A percentile compares a stretch with the other conserved stretches of the same genome.
Conservation (phyloP, 92 coral and sea anemone species). For the Heteractis magnifica region DNA sequence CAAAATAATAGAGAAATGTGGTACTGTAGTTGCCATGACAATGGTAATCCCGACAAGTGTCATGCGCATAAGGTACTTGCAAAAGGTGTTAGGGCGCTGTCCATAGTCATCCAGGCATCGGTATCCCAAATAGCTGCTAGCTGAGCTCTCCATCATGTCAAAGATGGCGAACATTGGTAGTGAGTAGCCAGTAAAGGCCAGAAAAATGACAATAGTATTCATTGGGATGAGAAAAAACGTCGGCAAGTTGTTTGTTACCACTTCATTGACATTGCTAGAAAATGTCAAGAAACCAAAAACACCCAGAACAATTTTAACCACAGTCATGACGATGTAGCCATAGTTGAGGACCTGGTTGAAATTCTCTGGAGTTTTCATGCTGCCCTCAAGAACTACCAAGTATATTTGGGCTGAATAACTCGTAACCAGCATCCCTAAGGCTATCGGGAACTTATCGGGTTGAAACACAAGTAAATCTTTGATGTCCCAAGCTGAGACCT, state of each 20-base stretch:
- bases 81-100: slow-evolving; percentile 40
- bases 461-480: slow-evolving; percentile 60
- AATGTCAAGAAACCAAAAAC: slow-evolving; percentile 62
- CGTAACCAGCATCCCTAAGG: slow-evolving; percentile 58
- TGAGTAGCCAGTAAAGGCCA: slow-evolving; percentile 70
- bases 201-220: slow-evolving; percentile 50
- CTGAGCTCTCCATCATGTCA: slow-evolving; percentile 69
- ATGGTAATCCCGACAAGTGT: slow-evolving; percentile 51
- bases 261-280: slow-evolving; percentile 52
- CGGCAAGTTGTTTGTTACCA: slow-evolving; percentile 66
- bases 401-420: slow-evolving; percentile 73
- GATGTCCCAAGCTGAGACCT: slow-evolving; percentile 49
- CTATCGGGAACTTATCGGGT: slow-evolving; percentile 56
- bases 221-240: slow-evolving; percentile 42
- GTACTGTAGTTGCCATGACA: slow-evolving; percentile 63
- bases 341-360: slow-evolving; percentile 56
- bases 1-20: slow-evolving; percentile 69
- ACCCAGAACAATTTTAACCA: slow-evolving; percentile 58
- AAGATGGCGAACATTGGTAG: slow-evolving; percentile 72
- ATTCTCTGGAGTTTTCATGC: slow-evolving; percentile 68
- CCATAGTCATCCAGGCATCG: slow-evolving; percentile 55
- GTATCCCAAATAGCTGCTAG: slow-evolving; percentile 34
- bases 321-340: slow-evolving; percentile 62
- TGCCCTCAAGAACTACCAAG: slow-evolving; percentile 63
- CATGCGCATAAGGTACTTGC: slow-evolving; percentile 61